A percentile compares a stretch with the other conserved stretches of the same genome.
Conservation (phyloP, 2,888 invertebrate species). For the Heliothis peltigera region DNA sequence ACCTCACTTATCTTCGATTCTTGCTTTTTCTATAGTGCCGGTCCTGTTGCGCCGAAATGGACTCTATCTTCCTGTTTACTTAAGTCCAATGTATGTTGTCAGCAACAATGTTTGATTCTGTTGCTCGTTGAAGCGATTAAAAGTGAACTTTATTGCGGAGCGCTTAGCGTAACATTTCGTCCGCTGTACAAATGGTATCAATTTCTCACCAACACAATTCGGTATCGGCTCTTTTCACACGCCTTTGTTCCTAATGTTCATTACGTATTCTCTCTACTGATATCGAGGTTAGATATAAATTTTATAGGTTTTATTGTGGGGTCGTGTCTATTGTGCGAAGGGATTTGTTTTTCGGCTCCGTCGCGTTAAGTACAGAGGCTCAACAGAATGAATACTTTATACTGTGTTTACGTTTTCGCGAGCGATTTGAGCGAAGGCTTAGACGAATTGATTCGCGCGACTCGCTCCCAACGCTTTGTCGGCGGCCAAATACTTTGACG, state of each 20-base stretch:
- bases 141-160: slow-evolving; percentile 61
- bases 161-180: slow-evolving; percentile 63
- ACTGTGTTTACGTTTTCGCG: slow-evolving; percentile 66
- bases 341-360: slow-evolving; percentile 75
- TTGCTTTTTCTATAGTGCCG: slow-evolving; percentile 63
- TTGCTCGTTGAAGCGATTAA: slow-evolving; percentile 53
- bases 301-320: slow-evolving; percentile 83
- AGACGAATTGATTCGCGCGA: slow-evolving; percentile 58
- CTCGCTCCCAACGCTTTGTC: slow-evolving; percentile 52
- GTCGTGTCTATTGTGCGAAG: slow-evolving; percentile 72
- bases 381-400: slow-evolving; percentile 72
- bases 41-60: slow-evolving; percentile 48
- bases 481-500: slow-evolving; percentile 28
- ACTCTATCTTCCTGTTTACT: slow-evolving; percentile 47
- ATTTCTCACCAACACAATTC: slow-evolving; percentile 83
- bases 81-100: slow-evolving; percentile 62
- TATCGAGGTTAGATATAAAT: slow-evolving; percentile 84
- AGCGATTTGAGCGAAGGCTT: slow-evolving; percentile 58
- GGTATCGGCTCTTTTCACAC: slow-evolving; percentile 84
- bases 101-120: slow-evolving; percentile 66
- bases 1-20: slow-evolving; percentile 84
- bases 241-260: slow-evolving; percentile 88
- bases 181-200: slow-evolving; percentile 63
- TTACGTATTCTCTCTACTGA: slow-evolving; percentile 86
- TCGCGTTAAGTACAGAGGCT: slow-evolving; percentile 64